Evolutionary conservation across 2,888 invertebrate species (phyloP), one percentile per base, ranked within the genome.

Genomic region (Chesias legatella): DNA sequence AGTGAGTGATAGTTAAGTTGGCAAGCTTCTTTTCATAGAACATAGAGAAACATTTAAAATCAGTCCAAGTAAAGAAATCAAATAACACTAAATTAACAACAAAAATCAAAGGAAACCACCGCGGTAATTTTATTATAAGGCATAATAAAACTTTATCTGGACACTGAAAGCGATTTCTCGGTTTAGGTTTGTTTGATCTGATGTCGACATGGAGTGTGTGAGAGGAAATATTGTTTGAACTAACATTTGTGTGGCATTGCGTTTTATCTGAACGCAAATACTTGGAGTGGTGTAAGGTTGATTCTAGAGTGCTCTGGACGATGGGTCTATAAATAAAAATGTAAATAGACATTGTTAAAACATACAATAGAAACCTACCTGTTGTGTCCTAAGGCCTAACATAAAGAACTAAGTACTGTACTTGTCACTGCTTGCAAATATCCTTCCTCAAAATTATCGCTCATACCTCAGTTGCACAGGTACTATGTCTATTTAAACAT

Each of bases 171-270:
- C 51, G 53, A 50, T 48, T 54, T 54, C 54, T 45, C 48, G 46
- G 47, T 53, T 73, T 67, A 66, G 72, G 77, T 66, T 67, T 85
- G 74, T 84, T 84, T 84, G 77, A 76, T 77, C 71, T 79, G 79
- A 79, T 85, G 84, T 84, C 79, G 78, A 85, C 84, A 84, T 76
- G 63, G 65, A 84, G 84, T 79, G 77, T 67, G 63, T 48, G 67
- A 66, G 68, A 71, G 75, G 78, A 79, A 82, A 83, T 85, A 84
- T 84, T 84, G 76, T 83, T 74, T 58, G 67, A 67, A 67, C 75
- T 74, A 86, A 86, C 74, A 82, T 84, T 84, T 78, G 72, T 66
- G 37, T 48, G 51, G 33, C 67, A 73, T 76, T 73, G 76, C 66
- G 56, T 64, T 67, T 78, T 80, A 79, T 79, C 79, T 67, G 21